Conservation (phyloP, 2,888 invertebrate species). For the Drosophila austrosaltans region DNA sequence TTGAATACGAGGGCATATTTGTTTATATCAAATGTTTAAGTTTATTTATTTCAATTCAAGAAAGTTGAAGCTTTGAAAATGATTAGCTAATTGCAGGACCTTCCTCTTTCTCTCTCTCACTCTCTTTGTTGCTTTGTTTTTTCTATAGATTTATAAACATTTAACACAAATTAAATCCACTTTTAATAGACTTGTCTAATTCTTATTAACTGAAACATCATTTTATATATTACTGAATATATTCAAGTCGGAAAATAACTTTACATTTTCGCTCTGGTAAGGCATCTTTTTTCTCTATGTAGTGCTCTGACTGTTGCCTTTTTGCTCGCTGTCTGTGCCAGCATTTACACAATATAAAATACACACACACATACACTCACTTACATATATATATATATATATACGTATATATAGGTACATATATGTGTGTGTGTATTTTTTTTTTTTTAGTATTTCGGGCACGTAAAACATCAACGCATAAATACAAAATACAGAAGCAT, state of each 20-base stretch:
- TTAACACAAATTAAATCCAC: too few species aligned
- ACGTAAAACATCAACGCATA: constrained; percentile 80
- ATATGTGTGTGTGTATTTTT: constrained; percentile 21
- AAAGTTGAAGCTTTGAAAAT: too few species aligned
- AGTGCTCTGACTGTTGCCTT: constrained; percentile 41
- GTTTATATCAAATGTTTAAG: background rate
- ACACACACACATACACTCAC: constrained; percentile 55
- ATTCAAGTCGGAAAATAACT: background rate
- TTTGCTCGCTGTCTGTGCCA: constrained; percentile 34
- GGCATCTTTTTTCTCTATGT: background rate
- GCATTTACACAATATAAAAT: constrained; percentile 71
- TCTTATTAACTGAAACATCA: background rate
- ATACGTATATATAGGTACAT: background rate
- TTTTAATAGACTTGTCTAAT: too few species aligned
- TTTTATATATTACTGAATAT: background rate
- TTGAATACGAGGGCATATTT: background rate
- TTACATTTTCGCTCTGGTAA: background rate
- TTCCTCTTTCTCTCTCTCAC: too few species aligned
- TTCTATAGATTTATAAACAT: too few species aligned
- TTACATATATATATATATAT: constrained; percentile 25
- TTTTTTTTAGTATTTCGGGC: constrained; percentile 65
- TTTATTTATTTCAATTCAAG: too few species aligned
- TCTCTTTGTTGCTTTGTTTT: too few species aligned
- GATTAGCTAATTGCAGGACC: too few species aligned
- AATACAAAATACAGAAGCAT: constrained; percentile 62